A percentile compares a stretch with the other conserved stretches of the same genome.
Conservation (phyloP, 2,797 vertebrate species). For the Lagocephalus sceleratus region DNA sequence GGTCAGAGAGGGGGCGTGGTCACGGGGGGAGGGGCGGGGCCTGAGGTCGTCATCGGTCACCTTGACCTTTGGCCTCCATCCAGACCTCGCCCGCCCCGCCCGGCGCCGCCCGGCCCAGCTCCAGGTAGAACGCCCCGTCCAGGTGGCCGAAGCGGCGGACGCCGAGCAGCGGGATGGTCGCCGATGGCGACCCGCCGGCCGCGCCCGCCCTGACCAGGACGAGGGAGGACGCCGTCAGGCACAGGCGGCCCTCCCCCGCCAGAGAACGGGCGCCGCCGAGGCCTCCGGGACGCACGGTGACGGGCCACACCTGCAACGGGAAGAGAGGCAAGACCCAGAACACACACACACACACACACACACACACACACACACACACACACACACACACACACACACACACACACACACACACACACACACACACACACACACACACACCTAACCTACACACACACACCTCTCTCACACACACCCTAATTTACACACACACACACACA, state of each 20-base stretch:
- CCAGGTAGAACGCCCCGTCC: slow-evolving; percentile 61
- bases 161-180: slow-evolving; percentile 50
- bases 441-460: slow-evolving; percentile 30
- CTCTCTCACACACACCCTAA: slow-evolving; percentile 52
- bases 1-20: too few relatives aligned
- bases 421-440: too few relatives aligned
- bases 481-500: too few relatives aligned
- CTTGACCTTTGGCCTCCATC: slow-evolving; percentile 62
- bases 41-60: slow-evolving; percentile 19
- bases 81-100: slow-evolving; percentile 67
- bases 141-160: slow-evolving; percentile 65
- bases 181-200: slow-evolving; percentile 19
- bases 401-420: slow-evolving; percentile 27
- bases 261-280: slow-evolving; percentile 54
- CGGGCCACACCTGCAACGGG: slow-evolving; percentile 58
- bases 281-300: slow-evolving; percentile 54
- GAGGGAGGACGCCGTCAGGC: slow-evolving; percentile 58
- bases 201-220: slow-evolving; percentile 45
- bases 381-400: too few relatives aligned
- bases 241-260: slow-evolving; percentile 57
- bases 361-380: slow-evolving; percentile 27
- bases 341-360: too few relatives aligned
- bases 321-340: not conserved
- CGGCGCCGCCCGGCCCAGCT: slow-evolving; percentile 63
- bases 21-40: not conserved